These are phyloP conservation scores for Macroramphosus scolopax DNA, from an alignment of 2,797 vertebrate genomes.

Conservation along the genomic window DNA sequence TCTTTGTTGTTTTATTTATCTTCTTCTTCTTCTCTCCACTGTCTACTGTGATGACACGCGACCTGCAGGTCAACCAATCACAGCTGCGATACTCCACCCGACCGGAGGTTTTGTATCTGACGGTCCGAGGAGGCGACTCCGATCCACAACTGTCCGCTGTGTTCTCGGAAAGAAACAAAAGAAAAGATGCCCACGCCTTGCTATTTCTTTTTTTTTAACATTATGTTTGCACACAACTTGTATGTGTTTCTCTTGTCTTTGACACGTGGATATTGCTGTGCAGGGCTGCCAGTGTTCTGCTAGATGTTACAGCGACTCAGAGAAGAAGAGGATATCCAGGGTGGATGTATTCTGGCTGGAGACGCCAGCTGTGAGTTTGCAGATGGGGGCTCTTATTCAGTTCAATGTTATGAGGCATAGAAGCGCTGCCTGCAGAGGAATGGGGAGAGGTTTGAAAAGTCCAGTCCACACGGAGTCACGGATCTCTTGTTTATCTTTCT, in stretches of 20 bases:
- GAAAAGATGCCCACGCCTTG: conserved; percentile 19
- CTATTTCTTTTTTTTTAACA: conserved; percentile 63
- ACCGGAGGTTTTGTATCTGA: conserved; percentile 42
- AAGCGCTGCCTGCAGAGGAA: conserved; percentile 37
- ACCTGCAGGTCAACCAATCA: conserved; percentile 69
- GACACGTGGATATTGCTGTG: conserved; percentile 65
- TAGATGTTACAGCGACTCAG: conserved; percentile 54
- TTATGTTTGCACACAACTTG: conserved; percentile 49
- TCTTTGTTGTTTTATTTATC: conserved; percentile 58
- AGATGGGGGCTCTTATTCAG: conserved; percentile 53
- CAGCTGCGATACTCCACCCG: conserved; percentile 52
- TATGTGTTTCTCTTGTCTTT: conserved; percentile 55
- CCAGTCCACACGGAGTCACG: conserved; percentile 46
- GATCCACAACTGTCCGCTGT: conserved; percentile 44
- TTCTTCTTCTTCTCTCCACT: conserved; percentile 34
- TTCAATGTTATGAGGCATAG: conserved; percentile 50
- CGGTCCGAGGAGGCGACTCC: conserved; percentile 44
- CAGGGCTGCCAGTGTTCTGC: conserved; percentile 52
- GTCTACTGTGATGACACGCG: conserved; percentile 59
- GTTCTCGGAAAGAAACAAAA: conserved; percentile 24
- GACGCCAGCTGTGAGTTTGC: conserved; percentile 38
- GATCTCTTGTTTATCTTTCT: conserved; percentile 21
- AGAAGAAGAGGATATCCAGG: conserved; percentile 59
- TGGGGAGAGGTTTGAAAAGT: conserved; percentile 32
- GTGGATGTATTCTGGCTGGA: conserved; percentile 41